Conservation (phyloP, 2,113 vertebrate species). For the Siniperca knerii region DNA sequence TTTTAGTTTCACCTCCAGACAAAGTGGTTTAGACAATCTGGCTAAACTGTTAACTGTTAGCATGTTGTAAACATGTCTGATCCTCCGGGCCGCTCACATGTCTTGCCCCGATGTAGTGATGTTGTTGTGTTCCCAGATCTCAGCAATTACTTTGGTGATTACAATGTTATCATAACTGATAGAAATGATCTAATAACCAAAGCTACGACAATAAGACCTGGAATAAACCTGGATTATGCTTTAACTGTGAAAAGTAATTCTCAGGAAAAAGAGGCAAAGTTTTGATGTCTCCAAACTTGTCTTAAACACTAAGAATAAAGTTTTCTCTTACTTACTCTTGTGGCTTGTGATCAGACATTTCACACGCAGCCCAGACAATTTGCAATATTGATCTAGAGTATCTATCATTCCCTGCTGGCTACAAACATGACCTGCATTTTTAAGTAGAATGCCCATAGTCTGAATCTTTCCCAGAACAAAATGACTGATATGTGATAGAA, state of each 20-base stretch:
- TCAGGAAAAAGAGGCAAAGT: neutral
- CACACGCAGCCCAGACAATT: too few relatives aligned
- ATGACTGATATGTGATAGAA: neutral
- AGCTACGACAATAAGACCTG: too few relatives aligned
- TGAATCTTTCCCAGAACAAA: neutral
- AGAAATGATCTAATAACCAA: neutral
- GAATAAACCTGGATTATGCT: neutral
- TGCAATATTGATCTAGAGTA: neutral
- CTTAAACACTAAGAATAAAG: neutral
- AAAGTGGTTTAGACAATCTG: neutral
- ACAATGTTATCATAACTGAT: neutral
- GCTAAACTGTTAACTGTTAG: neutral
- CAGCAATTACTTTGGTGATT: too few relatives aligned
- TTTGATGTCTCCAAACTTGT: neutral
- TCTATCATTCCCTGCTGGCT: neutral
- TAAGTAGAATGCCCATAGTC: neutral
- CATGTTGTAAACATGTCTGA: neutral
- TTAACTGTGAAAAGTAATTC: neutral
- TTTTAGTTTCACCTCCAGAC: neutral
- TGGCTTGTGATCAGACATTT: neutral
- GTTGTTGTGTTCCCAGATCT: neutral
- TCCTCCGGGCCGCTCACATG: neutral
- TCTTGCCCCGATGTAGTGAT: neutral
- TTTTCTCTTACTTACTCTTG: neutral
- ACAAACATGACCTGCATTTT: neutral